Base-by-base conservation (phyloP, 2,797 vertebrate species). In the Clarias laeviceps region DNA sequence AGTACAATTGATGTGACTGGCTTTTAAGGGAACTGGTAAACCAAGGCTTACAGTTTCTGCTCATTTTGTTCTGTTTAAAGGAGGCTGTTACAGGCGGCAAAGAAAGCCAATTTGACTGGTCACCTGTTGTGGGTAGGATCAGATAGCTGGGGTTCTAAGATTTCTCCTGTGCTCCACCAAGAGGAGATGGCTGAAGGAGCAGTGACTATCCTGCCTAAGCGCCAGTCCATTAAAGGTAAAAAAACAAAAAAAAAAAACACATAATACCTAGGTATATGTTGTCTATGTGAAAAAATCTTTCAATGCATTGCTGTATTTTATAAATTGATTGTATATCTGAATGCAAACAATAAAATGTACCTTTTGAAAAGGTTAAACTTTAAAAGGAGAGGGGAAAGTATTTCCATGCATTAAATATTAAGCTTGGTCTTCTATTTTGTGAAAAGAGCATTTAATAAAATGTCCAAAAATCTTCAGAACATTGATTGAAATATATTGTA, bases 71-170 rank as follows among this genome's bases (percentile, higher is more conserved):
- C 89, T 94, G 84, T 92, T 91, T 57, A 20, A 95, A 99, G 98
- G 93, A 94, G 96, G 84, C 96, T 99, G 56, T 95, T 99, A 84
- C 96, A 97, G 88, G 97, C 98, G 0, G 97, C 97, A 20, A 98
- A 97, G 91, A 97, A 96, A 91, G 97, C 97, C 22, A 99, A 99
- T 92, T 97, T 98, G 95, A 99, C 97, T 0, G 97, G 97, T 66
- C 98, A 99, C 89, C 99, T 99, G 92, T 97, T 99, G 94, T 99
- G 98, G 98, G 97, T 99, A 94, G 98, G 98, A 61, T 99, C 98
- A 0, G 98, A 99, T 94, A 99, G 98, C 94, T 99, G 98, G 98
- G 98, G 98, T 88, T 99, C 98, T 88, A 99, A 99, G 94, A 99
- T 97, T 8, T 94, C 97, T 17, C 98, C 98, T 0, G 97, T 99